phyloP scores from a whole-genome alignment of 2,888 invertebrate genomes.

The Gerosis bhagava region DNA sequence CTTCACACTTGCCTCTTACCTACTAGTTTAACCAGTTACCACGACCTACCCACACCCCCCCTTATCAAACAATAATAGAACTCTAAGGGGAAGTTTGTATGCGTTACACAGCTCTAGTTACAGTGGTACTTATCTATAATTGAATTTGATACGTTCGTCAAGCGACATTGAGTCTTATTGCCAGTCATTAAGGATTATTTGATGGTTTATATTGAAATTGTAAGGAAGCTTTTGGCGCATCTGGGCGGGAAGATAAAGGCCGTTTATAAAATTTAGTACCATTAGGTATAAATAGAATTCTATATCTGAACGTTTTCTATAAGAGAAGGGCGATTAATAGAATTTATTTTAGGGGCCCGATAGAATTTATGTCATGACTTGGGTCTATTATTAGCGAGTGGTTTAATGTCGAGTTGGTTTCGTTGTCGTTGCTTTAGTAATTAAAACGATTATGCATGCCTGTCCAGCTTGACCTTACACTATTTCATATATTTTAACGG shows the following conservation, averaged over 20 bases:
- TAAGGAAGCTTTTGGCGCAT: slow-evolving; percentile 51
- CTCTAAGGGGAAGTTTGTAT: slow-evolving; percentile 13
- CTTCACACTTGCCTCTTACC: slow-evolving; percentile 76
- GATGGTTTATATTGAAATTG: slow-evolving; percentile 30
- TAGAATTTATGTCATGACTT: slow-evolving; percentile 26
- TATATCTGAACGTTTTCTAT: slow-evolving; percentile 43
- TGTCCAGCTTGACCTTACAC: neutral
- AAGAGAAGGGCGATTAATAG: slow-evolving; percentile 34
- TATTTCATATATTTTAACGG: neutral
- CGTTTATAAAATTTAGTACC: slow-evolving; percentile 61
- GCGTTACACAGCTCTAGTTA: slow-evolving; percentile 42
- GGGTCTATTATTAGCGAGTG: slow-evolving; percentile 3
- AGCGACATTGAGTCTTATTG: slow-evolving; percentile 37
- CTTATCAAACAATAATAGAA: slow-evolving; percentile 9
- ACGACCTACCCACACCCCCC: slow-evolving; percentile 48
- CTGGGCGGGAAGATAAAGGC: slow-evolving; percentile 62
- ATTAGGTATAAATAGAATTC: slow-evolving; percentile 49
- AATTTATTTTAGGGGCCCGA: slow-evolving; percentile 24
- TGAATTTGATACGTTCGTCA: slow-evolving; percentile 38
- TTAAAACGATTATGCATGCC: slow-evolving; percentile 12
- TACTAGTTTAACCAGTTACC: slow-evolving; percentile 61
- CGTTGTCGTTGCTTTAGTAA: slow-evolving; percentile 9
- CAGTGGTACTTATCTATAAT: slow-evolving; percentile 44
- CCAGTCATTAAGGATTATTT: slow-evolving; percentile 28
- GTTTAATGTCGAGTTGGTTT: slow-evolving; percentile 15